phyloP scores from a whole-genome alignment of 2,888 invertebrate species.

The Eupeodes luniger region DNA sequence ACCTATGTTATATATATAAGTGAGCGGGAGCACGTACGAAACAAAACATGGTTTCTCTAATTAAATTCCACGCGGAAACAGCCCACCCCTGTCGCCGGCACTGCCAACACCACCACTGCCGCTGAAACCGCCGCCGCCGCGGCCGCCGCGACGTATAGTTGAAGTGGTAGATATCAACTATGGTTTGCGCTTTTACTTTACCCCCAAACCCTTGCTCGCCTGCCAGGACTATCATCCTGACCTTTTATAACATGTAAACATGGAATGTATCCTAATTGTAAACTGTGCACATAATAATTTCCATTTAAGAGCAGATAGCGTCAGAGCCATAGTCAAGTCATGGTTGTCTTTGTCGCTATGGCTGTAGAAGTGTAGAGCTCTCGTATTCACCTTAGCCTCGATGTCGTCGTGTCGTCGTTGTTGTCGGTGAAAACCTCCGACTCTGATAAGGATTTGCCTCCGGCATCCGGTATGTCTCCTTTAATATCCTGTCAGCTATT shows the following conservation, averaged over 20 bases:
- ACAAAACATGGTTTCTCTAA: conserved; percentile 68
- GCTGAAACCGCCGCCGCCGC: background rate
- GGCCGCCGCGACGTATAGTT: background rate
- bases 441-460: conserved; percentile 48
- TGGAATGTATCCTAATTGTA: conserved; percentile 71
- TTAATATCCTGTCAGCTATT: conserved; percentile 58
- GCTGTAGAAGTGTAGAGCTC: background rate
- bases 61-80: conserved; percentile 69
- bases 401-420: background rate
- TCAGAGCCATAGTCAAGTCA: background rate
- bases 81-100: background rate
- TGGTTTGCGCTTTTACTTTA: background rate
- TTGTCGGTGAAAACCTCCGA: background rate
- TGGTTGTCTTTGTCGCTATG: background rate
- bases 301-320: conserved; percentile 69
- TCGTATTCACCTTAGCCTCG: conserved; percentile 58
- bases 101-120: background rate
- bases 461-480: conserved; percentile 58
- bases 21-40: conserved; percentile 38
- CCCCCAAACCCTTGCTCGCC: background rate
- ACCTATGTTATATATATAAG: background rate
- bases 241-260: conserved; percentile 72
- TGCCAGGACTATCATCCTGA: conserved; percentile 57
- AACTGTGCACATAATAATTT: conserved; percentile 72
- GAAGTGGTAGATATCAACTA: conserved; percentile 3